Percentiles rank a stretch among this genome's conserved stretches.
Conservation (phyloP, 2,888 invertebrate species). For the Cabera pusaria region DNA sequence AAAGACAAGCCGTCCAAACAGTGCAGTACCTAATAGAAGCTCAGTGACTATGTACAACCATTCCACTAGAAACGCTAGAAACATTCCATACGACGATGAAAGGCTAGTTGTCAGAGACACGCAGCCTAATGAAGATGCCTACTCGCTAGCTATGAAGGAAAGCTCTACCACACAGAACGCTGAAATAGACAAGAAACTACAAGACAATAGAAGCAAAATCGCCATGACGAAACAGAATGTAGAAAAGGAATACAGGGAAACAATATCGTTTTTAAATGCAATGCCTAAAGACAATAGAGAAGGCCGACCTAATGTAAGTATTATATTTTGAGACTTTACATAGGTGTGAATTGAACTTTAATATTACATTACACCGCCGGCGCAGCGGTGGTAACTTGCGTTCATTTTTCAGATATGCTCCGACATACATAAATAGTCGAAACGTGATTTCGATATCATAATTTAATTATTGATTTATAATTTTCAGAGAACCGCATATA, state of each 20-base stretch:
- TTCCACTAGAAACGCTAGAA: conserved; percentile 55
- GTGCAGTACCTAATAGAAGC: conserved; percentile 41
- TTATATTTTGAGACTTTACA: not conserved
- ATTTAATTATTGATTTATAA: not conserved
- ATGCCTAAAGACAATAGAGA: conserved; percentile 55
- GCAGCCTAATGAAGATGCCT: conserved; percentile 61
- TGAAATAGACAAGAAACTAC: conserved; percentile 46
- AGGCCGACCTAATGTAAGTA: conserved; percentile 57
- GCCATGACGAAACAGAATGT: conserved; percentile 86
- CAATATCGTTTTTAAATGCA: conserved; percentile 66
- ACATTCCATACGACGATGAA: conserved; percentile 46
- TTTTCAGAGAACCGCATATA: conserved; percentile 60
- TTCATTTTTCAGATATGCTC: no score
- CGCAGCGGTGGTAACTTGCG: no score
- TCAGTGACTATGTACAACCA: conserved; percentile 69
- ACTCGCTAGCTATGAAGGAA: conserved; percentile 63
- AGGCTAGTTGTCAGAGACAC: conserved; percentile 54
- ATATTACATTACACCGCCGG: no score
- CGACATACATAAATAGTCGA: no score
- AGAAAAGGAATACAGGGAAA: conserved; percentile 73
- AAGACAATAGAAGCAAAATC: conserved; percentile 58
- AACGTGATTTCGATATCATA: no score
- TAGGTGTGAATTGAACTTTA: no score
- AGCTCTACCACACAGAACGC: conserved; percentile 32
- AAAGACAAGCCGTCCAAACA: conserved; percentile 35